Evolutionary conservation across 2,113 vertebrate species (phyloP).

Genomic region (Pangasianodon gigas): DNA sequence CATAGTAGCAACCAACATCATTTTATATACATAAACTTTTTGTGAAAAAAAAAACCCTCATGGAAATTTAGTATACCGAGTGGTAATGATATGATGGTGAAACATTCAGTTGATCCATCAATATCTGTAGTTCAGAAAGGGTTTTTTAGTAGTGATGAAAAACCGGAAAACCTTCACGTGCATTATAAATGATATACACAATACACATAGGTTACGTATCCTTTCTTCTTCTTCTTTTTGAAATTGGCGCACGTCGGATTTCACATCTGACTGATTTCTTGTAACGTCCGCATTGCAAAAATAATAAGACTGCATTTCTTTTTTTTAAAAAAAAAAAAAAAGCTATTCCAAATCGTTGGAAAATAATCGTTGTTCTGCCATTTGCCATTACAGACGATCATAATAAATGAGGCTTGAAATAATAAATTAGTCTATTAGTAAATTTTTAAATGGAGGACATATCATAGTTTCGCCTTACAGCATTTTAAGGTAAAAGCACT

Average conservation of each 20-base stretch:
- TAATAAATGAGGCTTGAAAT: background rate
- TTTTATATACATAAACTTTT: background rate
- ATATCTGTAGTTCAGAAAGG: background rate
- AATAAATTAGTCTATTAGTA: background rate
- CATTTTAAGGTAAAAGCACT: background rate
- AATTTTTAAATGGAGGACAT: background rate
- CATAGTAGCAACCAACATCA: background rate
- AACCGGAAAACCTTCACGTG: background rate
- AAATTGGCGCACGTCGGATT: background rate
- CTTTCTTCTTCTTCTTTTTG: background rate
- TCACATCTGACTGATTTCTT: background rate
- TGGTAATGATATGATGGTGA: background rate
- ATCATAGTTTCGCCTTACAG: background rate
- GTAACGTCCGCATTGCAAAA: background rate
- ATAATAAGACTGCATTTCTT: no score
- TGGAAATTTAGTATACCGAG: background rate
- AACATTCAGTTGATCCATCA: background rate
- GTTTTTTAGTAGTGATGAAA: background rate
- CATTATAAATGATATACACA: background rate
- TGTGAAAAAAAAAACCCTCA: background rate
- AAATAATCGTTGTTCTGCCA: background rate
- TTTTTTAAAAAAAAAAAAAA: no score
- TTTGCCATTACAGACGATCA: background rate
- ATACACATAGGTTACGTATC: background rate
- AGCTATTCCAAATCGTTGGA: no score